These are phyloP conservation scores for Drosophila kanekoi DNA, from an alignment of 2,888 invertebrate genomes.

Conservation along the genomic window DNA sequence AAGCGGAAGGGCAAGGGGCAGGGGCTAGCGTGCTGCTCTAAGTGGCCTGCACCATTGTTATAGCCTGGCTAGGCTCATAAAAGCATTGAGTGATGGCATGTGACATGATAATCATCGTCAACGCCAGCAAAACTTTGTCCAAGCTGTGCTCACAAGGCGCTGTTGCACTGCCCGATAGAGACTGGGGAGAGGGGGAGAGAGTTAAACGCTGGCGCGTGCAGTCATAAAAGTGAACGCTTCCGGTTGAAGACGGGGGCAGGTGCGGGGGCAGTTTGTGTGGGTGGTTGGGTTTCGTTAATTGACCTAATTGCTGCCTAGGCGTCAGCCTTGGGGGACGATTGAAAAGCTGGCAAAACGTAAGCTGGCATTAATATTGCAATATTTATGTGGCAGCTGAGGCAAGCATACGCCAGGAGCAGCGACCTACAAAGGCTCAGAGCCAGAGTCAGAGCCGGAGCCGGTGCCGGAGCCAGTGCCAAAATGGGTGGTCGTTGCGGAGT, in stretches of 20 bases:
- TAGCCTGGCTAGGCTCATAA: constrained; percentile 46
- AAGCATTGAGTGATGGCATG: constrained; percentile 62
- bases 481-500: constrained; percentile 31
- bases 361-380: constrained; percentile 25
- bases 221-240: constrained; percentile 36
- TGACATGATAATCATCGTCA: constrained; percentile 76
- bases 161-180: constrained; percentile 7
- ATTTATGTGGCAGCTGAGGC: constrained; percentile 20
- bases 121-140: constrained; percentile 21
- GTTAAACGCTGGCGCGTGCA: constrained; percentile 49
- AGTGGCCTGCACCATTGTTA: constrained; percentile 63
- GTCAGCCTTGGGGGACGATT: constrained; percentile 10
- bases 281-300: constrained; percentile 38
- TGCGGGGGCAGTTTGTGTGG: background rate
- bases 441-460: background rate
- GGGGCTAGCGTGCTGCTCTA: constrained; percentile 9
- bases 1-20: background rate
- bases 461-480: constrained; percentile 3
- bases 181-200: constrained; percentile 2
- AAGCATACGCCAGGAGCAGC: background rate
- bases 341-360: constrained; percentile 18
- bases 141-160: constrained; percentile 13
- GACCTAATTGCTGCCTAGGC: constrained; percentile 48
- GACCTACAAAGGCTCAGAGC: background rate
- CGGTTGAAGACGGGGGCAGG: background rate